Evolutionary conservation across 1,140 invertebrate species (phyloP).

Genomic region (Belonocnema kinseyi): DNA sequence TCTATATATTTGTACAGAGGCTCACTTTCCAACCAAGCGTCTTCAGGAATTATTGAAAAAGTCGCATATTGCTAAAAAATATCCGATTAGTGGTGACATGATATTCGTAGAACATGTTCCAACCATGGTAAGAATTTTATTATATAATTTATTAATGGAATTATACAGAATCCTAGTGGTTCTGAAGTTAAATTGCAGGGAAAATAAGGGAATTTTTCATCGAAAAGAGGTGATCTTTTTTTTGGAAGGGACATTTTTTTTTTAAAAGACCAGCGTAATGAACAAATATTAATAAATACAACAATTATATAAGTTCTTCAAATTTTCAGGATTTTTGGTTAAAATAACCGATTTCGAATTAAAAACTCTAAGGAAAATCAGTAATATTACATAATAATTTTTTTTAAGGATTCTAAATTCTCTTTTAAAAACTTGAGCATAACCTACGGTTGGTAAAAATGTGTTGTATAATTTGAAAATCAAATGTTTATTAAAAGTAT

Average conservation of each 20-base stretch:
- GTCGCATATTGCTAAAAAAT: conserved; percentile 61
- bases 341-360: too few relatives aligned
- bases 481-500: too few relatives aligned
- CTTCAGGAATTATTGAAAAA: conserved; percentile 75
- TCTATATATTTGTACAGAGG: conserved; percentile 87
- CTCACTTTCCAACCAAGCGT: conserved; percentile 83
- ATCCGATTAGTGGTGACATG: conserved; percentile 69
- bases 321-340: neutral
- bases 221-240: conserved; percentile 4
- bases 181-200: too few relatives aligned
- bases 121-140: conserved; percentile 60
- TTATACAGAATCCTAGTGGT: too few relatives aligned
- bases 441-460: too few relatives aligned
- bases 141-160: conserved; percentile 1
- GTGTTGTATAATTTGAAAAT: too few relatives aligned
- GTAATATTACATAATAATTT: too few relatives aligned
- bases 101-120: conserved; percentile 79
- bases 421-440: too few relatives aligned
- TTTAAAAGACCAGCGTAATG: neutral
- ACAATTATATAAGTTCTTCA: neutral
- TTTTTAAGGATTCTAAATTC: too few relatives aligned
- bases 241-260: neutral
- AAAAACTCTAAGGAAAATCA: too few relatives aligned
- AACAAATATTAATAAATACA: neutral
- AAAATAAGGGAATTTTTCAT: too few relatives aligned